Conservation (phyloP, 2,113 vertebrate species). For the Trematocara zebra region DNA sequence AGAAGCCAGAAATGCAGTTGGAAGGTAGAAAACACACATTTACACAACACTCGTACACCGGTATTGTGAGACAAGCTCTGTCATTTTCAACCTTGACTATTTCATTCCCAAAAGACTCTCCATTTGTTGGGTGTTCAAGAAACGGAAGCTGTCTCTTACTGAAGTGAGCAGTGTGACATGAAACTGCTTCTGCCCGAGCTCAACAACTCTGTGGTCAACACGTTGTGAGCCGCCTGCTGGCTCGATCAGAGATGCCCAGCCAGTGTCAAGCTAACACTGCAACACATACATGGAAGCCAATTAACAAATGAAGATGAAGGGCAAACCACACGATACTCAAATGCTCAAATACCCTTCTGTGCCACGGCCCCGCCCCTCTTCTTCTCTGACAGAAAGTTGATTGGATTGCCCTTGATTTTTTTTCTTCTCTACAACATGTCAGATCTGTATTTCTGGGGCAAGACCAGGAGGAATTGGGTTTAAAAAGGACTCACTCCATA, state of each 20-base stretch:
- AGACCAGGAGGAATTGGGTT: slow-evolving; percentile 52
- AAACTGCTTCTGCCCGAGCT: not conserved
- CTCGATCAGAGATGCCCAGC: not conserved
- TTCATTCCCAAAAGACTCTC: not conserved
- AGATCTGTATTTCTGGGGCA: slow-evolving; percentile 54
- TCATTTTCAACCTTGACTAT: not conserved
- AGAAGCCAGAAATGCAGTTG: not conserved
- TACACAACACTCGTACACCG: not conserved
- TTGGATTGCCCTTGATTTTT: slow-evolving; percentile 39
- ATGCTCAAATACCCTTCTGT: not conserved
- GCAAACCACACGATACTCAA: not conserved
- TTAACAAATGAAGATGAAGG: slow-evolving; percentile 2
- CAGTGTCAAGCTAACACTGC: not conserved
- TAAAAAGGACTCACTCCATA: slow-evolving; percentile 49
- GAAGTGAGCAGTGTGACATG: not conserved
- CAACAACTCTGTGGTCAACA: not conserved
- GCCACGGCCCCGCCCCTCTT: not conserved
- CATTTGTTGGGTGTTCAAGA: not conserved
- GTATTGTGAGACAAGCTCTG: not conserved
- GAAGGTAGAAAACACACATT: not conserved
- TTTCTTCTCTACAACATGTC: slow-evolving; percentile 14
- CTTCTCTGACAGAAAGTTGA: slow-evolving; percentile 25
- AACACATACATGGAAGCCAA: not conserved
- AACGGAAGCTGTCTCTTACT: not conserved
- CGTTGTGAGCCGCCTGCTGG: not conserved